A percentile compares a stretch with the other conserved stretches of the same genome.
phyloP scores from a whole-genome alignment of 2,797 vertebrate species.

The Chiropotes sagulatus region DNA sequence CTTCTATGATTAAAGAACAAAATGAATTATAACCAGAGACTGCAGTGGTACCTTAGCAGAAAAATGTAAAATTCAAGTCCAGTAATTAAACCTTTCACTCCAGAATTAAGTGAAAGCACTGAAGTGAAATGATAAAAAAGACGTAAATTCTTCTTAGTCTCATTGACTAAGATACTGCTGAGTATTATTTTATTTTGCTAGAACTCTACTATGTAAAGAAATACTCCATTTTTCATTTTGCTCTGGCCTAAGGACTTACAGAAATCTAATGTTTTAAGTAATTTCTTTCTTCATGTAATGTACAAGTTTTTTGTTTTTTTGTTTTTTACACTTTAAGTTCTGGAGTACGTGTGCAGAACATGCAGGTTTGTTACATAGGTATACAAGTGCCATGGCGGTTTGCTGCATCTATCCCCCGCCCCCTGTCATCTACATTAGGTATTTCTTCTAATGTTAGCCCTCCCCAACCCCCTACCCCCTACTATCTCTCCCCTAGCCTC shows the following conservation, averaged over 20 bases:
- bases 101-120: neutral
- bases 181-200: neutral
- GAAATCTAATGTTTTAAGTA: neutral
- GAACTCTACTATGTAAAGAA: neutral
- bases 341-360: too few species aligned
- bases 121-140: neutral
- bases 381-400: too few species aligned
- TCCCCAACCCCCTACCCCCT: too few species aligned
- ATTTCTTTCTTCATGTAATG: neutral
- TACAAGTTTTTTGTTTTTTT: neutral
- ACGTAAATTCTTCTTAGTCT: rapidly evolving
- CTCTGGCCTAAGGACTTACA: neutral
- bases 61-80: neutral
- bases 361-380: too few species aligned
- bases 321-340: neutral
- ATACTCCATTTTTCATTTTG: neutral
- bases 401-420: too few species aligned
- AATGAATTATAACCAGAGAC: neutral
- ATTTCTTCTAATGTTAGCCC: too few species aligned
- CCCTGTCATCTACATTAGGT: too few species aligned
- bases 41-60: too few species aligned
- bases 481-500: too few species aligned
- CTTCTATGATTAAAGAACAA: rapidly evolving
- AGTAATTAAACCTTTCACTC: too few species aligned
- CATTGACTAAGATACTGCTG: rapidly evolving